phyloP scores from a whole-genome alignment of 1,140 invertebrate species.

The Oryctes rhinoceros region DNA sequence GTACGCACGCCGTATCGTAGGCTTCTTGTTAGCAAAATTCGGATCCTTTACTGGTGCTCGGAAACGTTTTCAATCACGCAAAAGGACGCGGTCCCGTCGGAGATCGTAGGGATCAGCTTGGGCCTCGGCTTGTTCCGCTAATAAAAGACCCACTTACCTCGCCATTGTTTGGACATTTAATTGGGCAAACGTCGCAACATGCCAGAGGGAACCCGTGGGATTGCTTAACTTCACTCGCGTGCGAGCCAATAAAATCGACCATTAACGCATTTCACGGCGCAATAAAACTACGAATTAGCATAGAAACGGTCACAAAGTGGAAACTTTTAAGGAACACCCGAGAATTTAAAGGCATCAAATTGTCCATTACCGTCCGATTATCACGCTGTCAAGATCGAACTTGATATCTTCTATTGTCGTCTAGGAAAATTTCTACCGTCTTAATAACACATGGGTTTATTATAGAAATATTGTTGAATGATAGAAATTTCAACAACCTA shows the following conservation, averaged over 20 bases:
- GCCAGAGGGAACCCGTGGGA: neutral
- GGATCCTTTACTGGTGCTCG: neutral
- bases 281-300: neutral
- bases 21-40: neutral
- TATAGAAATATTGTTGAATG: too few relatives aligned
- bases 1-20: neutral
- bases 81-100: conserved; percentile 5
- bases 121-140: neutral
- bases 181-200: neutral
- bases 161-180: neutral
- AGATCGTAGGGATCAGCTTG: neutral
- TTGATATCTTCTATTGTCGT: too few relatives aligned
- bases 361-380: too few relatives aligned
- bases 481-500: too few relatives aligned
- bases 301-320: neutral
- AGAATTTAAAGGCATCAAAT: too few relatives aligned
- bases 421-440: too few relatives aligned
- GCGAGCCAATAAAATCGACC: neutral
- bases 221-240: neutral
- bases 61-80: conserved; percentile 4
- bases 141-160: neutral
- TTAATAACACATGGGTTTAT: too few relatives aligned
- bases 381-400: too few relatives aligned
- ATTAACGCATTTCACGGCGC: neutral
- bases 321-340: too few relatives aligned